Evolutionary conservation across 2,113 vertebrate genomes (phyloP), one percentile per base, ranked within the genome.

Genomic region (Elephantulus edwardii): DNA sequence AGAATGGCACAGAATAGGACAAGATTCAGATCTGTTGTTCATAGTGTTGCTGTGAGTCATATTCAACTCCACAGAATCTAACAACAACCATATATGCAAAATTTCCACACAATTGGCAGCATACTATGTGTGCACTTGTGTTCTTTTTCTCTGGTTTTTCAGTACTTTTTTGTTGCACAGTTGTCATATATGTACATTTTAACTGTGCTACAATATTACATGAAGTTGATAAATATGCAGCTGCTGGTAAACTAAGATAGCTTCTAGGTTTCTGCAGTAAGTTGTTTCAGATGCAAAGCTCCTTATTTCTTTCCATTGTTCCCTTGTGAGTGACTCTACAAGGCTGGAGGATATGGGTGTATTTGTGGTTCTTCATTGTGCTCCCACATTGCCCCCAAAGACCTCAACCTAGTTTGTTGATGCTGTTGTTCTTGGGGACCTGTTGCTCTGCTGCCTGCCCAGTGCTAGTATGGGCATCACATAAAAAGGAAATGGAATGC

Each of bases 81-180:
- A n/a, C n/a, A n/a, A n/a, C n/a, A n/a, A n/a, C 48, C 12, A 0
- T 12, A 33, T 72, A 20, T 52, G 19, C 5, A 3, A 9, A n/a
- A 30, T 77, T 91, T 72, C 70, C 68, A 58, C 46, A 85, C 22
- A 8, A 1, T 81, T 68, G 60, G 44, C 66, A 79, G 4, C 42
- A 22, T 20, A 14, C 46, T 35, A 20, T 38, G 4, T 76, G 50
- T 40, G 66, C 26, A 26, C 40, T 75, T 86, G 26, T 54, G 42
- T 84, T 54, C 64, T 35, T 17, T 74, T 40, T 62, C 30, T 91
- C 91, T 92, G 42, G n/a, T 66, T 62, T 89, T 89, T 50, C 56
- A 83, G 50, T 20, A 42, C 5, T 22, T 46, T 64, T 62, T 60
- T 66, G 84, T 56, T 74, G n/a, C 8, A 12, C 8, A 17, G n/a